Evolutionary conservation across 2,797 vertebrate genomes (phyloP).

Genomic region (Chiroxiphia lanceolata): DNA sequence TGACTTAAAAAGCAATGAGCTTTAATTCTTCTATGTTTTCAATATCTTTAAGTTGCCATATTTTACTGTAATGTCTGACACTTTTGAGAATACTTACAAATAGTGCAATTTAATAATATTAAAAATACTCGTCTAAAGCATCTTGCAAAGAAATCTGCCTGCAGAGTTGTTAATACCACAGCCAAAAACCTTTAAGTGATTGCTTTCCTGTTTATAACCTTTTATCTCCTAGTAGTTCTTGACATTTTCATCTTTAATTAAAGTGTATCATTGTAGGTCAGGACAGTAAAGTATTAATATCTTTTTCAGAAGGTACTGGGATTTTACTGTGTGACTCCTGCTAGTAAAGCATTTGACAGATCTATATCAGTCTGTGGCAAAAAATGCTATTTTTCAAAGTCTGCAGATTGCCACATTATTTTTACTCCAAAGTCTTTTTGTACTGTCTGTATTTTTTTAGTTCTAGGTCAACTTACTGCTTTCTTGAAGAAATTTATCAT

Average conservation of each 20-base stretch:
- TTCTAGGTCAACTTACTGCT: neutral
- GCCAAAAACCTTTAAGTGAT: neutral
- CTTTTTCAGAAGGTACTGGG: neutral
- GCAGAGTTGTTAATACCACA: too few species aligned
- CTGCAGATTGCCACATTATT: neutral
- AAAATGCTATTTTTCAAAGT: neutral
- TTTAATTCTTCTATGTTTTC: neutral
- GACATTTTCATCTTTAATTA: neutral
- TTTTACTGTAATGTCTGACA: neutral
- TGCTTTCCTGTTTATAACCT: neutral
- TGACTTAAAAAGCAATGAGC: neutral
- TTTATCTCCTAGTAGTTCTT: neutral
- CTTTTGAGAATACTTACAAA: neutral
- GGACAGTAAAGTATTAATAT: neutral
- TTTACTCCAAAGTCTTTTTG: neutral
- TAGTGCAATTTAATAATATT: neutral
- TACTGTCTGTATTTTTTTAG: neutral
- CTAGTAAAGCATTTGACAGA: neutral
- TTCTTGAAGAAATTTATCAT: neutral
- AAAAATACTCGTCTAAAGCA: neutral
- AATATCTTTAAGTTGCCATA: neutral
- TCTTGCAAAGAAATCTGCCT: neutral
- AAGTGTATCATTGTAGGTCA: neutral
- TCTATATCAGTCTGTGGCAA: neutral
- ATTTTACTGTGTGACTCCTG: neutral